phyloP scores from a whole-genome alignment of 2,888 invertebrate species.

The Aphelenchoides bicaudatus region DNA sequence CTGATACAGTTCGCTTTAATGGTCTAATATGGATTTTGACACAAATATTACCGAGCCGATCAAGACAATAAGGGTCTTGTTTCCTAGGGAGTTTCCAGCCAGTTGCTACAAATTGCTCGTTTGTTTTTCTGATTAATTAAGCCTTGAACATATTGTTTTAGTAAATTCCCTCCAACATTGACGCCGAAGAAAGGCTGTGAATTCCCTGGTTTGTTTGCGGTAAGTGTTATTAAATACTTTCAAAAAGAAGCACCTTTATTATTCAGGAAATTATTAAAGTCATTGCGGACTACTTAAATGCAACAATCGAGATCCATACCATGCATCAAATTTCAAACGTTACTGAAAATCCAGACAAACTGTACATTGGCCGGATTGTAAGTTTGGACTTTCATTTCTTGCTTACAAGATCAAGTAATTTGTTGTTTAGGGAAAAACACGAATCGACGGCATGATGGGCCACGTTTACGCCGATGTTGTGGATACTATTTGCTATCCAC shows the following conservation, averaged over 20 bases:
- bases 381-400: background rate
- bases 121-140: background rate
- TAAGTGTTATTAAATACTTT: no score
- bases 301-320: conserved; percentile 2
- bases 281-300: conserved; percentile 6
- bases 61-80: background rate
- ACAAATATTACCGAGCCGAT: background rate
- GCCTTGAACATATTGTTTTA: background rate
- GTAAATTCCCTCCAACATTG: background rate
- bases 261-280: conserved; percentile 4
- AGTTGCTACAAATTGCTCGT: background rate
- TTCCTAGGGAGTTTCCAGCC: conserved; percentile 7
- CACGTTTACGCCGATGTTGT: background rate
- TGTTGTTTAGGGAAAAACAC: conserved; percentile 1
- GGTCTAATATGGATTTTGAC: no score
- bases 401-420: no score
- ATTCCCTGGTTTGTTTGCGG: no score
- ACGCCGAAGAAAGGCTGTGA: no score
- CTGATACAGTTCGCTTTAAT: no score
- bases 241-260: no score
- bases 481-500: conserved; percentile 5
- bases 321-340: no score
- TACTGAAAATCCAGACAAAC: conserved; percentile 1
- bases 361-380: conserved; percentile 3
- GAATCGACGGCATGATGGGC: conserved; percentile 10